A percentile compares a stretch with the other conserved stretches of the same genome.
These are phyloP conservation scores for Aphodius sticticus DNA, from an alignment of 2,888 invertebrate genomes.

Conservation along the genomic window DNA sequence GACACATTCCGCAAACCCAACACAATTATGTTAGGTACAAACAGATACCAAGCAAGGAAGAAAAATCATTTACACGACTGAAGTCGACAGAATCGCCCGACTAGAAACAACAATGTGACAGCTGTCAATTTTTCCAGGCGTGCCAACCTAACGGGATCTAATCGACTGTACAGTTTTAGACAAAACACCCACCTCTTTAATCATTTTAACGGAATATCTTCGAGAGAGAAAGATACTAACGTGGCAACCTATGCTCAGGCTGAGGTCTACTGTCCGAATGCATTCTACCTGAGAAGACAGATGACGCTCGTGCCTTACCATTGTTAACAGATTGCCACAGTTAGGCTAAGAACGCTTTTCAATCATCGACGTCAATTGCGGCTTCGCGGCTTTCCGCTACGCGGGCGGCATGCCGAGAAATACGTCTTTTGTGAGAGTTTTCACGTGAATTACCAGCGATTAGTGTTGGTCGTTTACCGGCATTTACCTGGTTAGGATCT, in stretches of 20 bases:
- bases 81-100: not conserved
- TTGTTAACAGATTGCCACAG: conserved; percentile 42
- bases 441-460: not conserved
- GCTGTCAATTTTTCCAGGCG: conserved; percentile 49
- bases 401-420: not conserved
- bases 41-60: not conserved
- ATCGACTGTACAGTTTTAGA: conserved; percentile 14
- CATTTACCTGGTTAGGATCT: not conserved
- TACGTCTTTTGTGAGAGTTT: not conserved
- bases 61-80: not conserved
- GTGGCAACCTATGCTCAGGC: not conserved
- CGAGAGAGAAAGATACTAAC: not conserved
- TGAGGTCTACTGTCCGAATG: conserved; percentile 29
- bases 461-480: not conserved
- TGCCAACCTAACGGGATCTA: conserved; percentile 45
- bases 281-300: conserved; percentile 47
- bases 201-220: not conserved
- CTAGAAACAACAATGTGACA: conserved; percentile 49
- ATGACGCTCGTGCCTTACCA: conserved; percentile 49
- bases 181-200: conserved; percentile 7
- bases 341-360: conserved; percentile 19
- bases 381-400: not conserved
- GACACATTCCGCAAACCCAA: not conserved
- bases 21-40: not conserved
- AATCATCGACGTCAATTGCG: conserved; percentile 15